Percentiles rank a stretch among this genome's conserved stretches.
phyloP scores from a whole-genome alignment of 2,113 vertebrate genomes.

The Cyanistes caeruleus region DNA sequence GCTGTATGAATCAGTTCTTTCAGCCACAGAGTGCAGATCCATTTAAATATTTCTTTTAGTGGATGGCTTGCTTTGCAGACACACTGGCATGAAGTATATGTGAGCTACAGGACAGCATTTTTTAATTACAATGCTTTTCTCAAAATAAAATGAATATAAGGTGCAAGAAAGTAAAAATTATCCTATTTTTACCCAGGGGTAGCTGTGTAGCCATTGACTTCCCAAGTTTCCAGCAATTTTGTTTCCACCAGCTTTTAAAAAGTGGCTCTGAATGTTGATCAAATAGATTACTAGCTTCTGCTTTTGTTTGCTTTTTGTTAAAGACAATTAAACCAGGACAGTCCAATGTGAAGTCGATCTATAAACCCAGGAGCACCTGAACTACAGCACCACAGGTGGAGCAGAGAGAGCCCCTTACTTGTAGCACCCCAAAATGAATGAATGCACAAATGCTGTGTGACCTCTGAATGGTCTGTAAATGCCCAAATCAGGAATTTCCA shows the following conservation, averaged over 20 bases:
- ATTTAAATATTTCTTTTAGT: neutral
- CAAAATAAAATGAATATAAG: neutral
- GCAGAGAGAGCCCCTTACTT: neutral
- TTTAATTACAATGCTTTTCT: neutral
- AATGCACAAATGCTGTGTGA: neutral
- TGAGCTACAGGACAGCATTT: neutral
- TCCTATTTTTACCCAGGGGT: neutral
- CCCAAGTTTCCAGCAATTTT: neutral
- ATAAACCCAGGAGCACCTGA: neutral
- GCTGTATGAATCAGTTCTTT: neutral
- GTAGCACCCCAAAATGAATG: neutral
- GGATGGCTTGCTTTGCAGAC: neutral
- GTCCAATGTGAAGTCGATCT: neutral
- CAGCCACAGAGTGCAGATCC: neutral
- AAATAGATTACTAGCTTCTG: neutral
- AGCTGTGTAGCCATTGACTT: neutral
- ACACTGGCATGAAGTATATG: neutral
- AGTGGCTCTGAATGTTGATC: neutral
- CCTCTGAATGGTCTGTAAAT: neutral
- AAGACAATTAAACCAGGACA: neutral
- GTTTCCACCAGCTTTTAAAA: neutral
- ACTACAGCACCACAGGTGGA: accelerated
- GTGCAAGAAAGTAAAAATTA: neutral
- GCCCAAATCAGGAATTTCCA: neutral
- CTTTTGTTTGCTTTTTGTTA: neutral